Base-by-base conservation (phyloP, 2,113 vertebrate genomes). In the Syrmaticus mikado region DNA sequence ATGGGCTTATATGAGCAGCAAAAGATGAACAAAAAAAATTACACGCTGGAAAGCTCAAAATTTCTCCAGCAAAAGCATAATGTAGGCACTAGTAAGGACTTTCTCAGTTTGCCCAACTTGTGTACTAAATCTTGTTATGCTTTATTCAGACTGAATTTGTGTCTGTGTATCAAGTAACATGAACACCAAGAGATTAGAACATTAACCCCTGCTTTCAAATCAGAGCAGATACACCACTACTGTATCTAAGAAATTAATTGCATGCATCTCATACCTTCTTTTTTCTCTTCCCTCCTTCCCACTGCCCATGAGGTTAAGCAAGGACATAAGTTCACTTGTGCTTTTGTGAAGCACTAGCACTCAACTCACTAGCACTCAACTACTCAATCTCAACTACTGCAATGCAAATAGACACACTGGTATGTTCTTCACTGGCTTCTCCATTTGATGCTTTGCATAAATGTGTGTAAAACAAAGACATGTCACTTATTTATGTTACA, bases 271-370 rank as follows among this genome's bases (percentile, higher is more conserved):
- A 1, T 41, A 11, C n/a, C 22, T 38, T 43, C 16, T 18, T 3
- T 1, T 41, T 65, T 66, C 57, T 64, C 38, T 55, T 73, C n/a
- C 32, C 46, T 28, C 11, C 34, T 74, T 78, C 52, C 15, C 58
- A 48, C 4, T 0, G 0, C 41, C 32, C 55, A 9, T 43, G 22
- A 45, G 43, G 53, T n/a, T 45, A 41, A 24, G 6, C 10, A 32
- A 87, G 12, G 34, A 22, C 30, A n/a, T 22, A 30, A 66, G 8
- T 85, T 64, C 62, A 6, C 58, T 14, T 24, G 41, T 22, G 13
- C 4, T 8, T 14, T 6, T 1, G 21, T 27, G 52, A 57, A 85
- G 34, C 8, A 34, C 11, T 28, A 24, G 13, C 24, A 19, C 22
- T 36, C 36, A 36, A 36, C 36, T 36, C 36, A 36, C 36, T 36